A percentile compares a stretch with the other conserved stretches of the same genome.
These are phyloP conservation scores for Oscheius sp. DNA, from an alignment of 2,888 invertebrate genomes.

Conservation along the genomic window DNA sequence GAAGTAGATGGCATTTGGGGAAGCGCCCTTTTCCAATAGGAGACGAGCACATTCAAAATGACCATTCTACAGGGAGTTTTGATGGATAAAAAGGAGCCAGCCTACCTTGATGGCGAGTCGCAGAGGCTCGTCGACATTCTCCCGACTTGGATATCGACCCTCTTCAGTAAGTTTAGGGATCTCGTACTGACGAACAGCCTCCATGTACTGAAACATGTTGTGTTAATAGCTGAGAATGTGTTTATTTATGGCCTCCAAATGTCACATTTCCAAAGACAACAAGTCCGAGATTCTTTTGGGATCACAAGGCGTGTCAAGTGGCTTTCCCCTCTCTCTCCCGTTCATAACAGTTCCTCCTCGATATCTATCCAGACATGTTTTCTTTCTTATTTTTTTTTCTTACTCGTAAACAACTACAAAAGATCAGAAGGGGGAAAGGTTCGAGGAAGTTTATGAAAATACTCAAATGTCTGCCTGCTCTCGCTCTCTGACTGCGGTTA, in stretches of 20 bases:
- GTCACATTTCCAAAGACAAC: too few relatives aligned
- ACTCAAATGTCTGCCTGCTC: neutral
- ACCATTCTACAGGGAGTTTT: constrained; percentile 56
- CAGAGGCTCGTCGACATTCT: constrained; percentile 83
- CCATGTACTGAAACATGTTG: constrained; percentile 55
- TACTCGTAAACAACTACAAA: too few relatives aligned
- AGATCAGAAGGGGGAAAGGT: neutral
- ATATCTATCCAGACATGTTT: too few relatives aligned
- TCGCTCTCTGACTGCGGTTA: neutral
- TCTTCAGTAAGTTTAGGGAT: constrained; percentile 48
- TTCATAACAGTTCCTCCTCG: too few relatives aligned
- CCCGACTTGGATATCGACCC: constrained; percentile 68
- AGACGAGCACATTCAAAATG: constrained; percentile 78
- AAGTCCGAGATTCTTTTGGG: too few relatives aligned
- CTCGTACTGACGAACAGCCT: constrained; percentile 60
- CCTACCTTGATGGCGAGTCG: constrained; percentile 83
- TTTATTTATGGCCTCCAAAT: too few relatives aligned
- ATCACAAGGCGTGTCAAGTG: too few relatives aligned
- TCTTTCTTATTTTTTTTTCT: too few relatives aligned
- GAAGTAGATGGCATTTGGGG: constrained; percentile 84
- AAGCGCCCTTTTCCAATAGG: constrained; percentile 86
- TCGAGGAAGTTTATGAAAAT: neutral
- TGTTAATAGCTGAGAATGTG: too few relatives aligned
- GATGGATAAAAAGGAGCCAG: neutral
- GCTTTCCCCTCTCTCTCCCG: too few relatives aligned